Evolutionary conservation across 1,140 invertebrate genomes (phyloP), one percentile per base, ranked within the genome.

Genomic region (Drosophila seguyi): DNA sequence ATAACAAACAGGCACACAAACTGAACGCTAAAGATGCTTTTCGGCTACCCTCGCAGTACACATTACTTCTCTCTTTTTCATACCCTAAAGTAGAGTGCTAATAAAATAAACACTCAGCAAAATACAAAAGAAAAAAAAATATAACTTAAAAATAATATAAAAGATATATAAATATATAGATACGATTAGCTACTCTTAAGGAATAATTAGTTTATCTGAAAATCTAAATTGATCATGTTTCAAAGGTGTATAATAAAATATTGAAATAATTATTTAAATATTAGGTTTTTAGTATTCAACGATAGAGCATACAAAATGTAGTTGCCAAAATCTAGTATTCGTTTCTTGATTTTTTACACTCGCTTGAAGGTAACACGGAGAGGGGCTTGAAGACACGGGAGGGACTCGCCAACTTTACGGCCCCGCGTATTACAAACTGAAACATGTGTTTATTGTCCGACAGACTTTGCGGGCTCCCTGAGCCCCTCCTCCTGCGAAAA

Each of bases 371-470:
- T 58, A 39, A 20, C 27, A 39, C 14, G 45, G 45, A 8, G 14
- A 27, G 20, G 47, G 13, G 45, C 13, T 6, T 14, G 25, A 10
- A 29, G 59, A 52, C 18, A 25, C 41, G 44, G 38, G 56, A 31
- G 61, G 57, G 20, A 47, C 67, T 57, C 48, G 42, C 38, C 52
- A 87, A 86, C 79, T 86, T 86, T 86, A 86, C 72, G 84, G 83
- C 75, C 62, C 58, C 83, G 71, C 81, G 84, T 74, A 83, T 86
- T 86, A 87, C 83, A 86, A 88, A 88, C 83, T 83, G 84, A 86
- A 86, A 86, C 84, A 86, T 86, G 84, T 86, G 83, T 86, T 86
- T 86, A 86, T 86, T 86, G 79, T 86, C 83, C 83, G 27, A 76
- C 79, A 38, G 62, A 25, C 76, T 61, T 61, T 45, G 36, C 11